Evolutionary conservation across 2,797 vertebrate species (phyloP), one percentile per base, ranked within the genome.

Genomic region (Hapalemur alaotrensis): DNA sequence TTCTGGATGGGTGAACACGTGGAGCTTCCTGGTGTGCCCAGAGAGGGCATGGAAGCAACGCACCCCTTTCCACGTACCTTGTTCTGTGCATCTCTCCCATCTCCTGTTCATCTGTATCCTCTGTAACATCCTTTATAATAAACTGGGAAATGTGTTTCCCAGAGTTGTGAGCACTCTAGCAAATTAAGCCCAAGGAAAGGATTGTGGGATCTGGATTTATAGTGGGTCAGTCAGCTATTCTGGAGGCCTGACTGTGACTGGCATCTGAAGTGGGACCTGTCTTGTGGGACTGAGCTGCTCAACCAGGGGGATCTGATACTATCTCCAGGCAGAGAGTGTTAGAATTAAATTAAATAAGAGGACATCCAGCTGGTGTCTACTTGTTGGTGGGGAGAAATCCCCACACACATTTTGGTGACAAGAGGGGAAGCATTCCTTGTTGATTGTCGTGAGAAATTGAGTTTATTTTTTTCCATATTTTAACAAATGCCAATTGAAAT

Each of bases 21-120:
- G 17, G 38, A 20, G 50, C 15, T 70, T 70, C 50, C 61, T 43
- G 43, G 23, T 2, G 11, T 23, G 4, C n/a, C 38, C 14, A 3
- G 46, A 20, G 32, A 61, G 3, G 38, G 9, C 15, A 2, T 8
- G 52, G 28, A 28, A 70, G 63, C 2, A 15, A 30, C 30, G 7
- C 1, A 17, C 35, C 17, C 4, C 15, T 61, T 15, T 14, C 23
- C 28, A 25, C 18, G 5, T 0, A 10, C 30, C 6, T 28, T 18
- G 15, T 52, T 59, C 35, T 17, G 11, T 57, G 18, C 6, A 0
- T 30, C 52, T 86, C 65, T 67, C 23, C 15, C 12, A 35, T 54
- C 52, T 54, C 5, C 23, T 32, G 7, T 48, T 35, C 13, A 13
- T 17, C 41, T 38, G 73, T 30, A 4, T 46, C 32, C 32, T 54